These are phyloP conservation scores for Corythucha ciliata DNA, from an alignment of 2,888 invertebrate genomes.

Conservation along the genomic window DNA sequence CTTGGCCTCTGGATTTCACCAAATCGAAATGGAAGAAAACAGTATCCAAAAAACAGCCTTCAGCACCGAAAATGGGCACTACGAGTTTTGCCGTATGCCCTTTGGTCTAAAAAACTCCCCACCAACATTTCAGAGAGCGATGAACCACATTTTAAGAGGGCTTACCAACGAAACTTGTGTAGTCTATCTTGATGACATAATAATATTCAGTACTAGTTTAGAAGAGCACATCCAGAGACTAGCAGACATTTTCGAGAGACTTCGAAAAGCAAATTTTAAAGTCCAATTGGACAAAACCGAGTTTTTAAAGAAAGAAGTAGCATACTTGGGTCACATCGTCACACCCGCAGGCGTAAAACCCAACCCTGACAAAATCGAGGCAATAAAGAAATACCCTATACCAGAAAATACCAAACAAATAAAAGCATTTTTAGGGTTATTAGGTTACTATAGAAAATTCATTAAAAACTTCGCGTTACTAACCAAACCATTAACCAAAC, in stretches of 20 bases:
- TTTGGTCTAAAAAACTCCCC: slow-evolving; percentile 12
- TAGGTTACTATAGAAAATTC: slow-evolving; percentile 23
- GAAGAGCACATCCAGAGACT: slow-evolving; percentile 20
- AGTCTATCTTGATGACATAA: slow-evolving; percentile 25
- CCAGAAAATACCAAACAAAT: slow-evolving; percentile 20
- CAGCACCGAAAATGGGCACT: slow-evolving; percentile 20
- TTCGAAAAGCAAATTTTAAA: slow-evolving; percentile 19
- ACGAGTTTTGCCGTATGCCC: slow-evolving; percentile 15
- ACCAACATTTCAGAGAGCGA: slow-evolving; percentile 5
- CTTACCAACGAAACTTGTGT: slow-evolving; percentile 9
- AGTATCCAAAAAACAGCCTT: slow-evolving; percentile 19
- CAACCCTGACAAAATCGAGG: slow-evolving; percentile 23
- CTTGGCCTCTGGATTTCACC: slow-evolving; percentile 33
- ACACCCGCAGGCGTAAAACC: slow-evolving; percentile 21
- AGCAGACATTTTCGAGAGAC: slow-evolving; percentile 17
- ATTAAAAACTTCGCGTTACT: slow-evolving; percentile 9
- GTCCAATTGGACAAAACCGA: slow-evolving; percentile 23
- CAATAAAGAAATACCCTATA: slow-evolving; percentile 17
- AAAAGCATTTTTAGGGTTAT: slow-evolving; percentile 22
- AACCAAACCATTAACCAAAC: slow-evolving; percentile 20
- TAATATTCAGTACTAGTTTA: slow-evolving; percentile 18
- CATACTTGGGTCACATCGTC: slow-evolving; percentile 24
- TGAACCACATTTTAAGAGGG: slow-evolving; percentile 16
- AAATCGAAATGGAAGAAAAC: slow-evolving; percentile 26
- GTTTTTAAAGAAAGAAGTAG: slow-evolving; percentile 14